phyloP scores from a whole-genome alignment of 2,797 vertebrate species.

The Gymnothorax javanicus region DNA sequence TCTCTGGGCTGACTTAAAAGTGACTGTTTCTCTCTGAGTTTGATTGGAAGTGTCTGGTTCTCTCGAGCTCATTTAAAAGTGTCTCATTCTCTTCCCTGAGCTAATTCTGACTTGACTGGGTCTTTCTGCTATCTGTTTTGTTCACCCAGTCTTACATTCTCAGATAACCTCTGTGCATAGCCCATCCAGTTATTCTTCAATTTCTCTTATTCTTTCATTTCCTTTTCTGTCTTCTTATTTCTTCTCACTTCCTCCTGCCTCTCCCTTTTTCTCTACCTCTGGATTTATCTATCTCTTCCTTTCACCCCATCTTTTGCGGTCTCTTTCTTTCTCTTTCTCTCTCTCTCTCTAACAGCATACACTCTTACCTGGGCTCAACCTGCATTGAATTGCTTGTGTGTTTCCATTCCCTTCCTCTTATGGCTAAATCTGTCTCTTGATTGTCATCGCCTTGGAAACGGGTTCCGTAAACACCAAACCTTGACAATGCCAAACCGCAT shows the following conservation, averaged over 20 bases:
- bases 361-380: slow-evolving; percentile 25
- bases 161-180: slow-evolving; percentile 12
- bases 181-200: slow-evolving; percentile 8
- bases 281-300: neutral
- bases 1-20: too few species aligned
- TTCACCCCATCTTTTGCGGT: neutral
- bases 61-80: too few species aligned
- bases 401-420: slow-evolving; percentile 36
- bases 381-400: slow-evolving; percentile 23
- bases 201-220: neutral
- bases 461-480: slow-evolving; percentile 55
- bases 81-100: too few species aligned
- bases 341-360: neutral
- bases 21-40: neutral
- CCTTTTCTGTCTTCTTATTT: neutral
- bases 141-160: slow-evolving; percentile 22
- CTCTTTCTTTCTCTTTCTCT: slow-evolving; percentile 1
- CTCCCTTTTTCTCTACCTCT: slow-evolving; percentile 4
- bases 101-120: too few species aligned
- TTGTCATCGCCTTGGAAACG: slow-evolving; percentile 59
- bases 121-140: slow-evolving; percentile 8
- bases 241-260: too few species aligned
- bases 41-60: too few species aligned
- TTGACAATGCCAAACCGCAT: slow-evolving; percentile 7
- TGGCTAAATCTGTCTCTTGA: slow-evolving; percentile 49